Base-by-base conservation (phyloP, 1,140 invertebrate genomes). In the Conus ventricosus region DNA sequence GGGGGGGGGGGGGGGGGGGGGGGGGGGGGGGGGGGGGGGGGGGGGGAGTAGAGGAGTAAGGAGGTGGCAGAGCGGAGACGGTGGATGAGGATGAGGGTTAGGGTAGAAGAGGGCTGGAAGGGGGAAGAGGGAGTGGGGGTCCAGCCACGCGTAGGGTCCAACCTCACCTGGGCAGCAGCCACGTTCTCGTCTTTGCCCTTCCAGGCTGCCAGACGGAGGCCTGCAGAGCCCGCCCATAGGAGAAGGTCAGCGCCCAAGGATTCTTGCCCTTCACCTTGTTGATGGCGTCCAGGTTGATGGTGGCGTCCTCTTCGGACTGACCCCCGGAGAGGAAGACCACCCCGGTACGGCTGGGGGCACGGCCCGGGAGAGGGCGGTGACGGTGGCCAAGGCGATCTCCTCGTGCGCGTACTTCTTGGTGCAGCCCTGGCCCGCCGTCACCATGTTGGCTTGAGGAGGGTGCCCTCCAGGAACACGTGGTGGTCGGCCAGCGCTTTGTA, bases 381-480 rank as follows among this genome's bases (percentile, higher is more conserved):
- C 98, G 0, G 99, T 99, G 0, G 98, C 98, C 25, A 96, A 94
- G 51, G 96, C 96, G 92, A 96, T 97, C 92, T 99, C 97, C 91
- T 97, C 96, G 27, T 98, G 96, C 20, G 96, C 96, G 92, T 87
- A 87, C 91, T 97, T 97, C 87, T 96, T 97, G 8, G 93, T 0
- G 93, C 97, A 97, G 5, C 96, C 96, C 95, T 98, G 98, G 71
- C 95, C 98, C 87, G 98, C 96, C 23, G 98, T 99, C 13, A 98
- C 98, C 98, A 99, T 99, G 96, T 99, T 99, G 23, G 99, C 95
- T 99, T 99, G 86, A 99, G 96, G 6, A 99, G 96, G n/a, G 99
- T 99, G 92, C 99, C 99, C 95, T 99, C 99, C 90, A 99, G 96
- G 96, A 97, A 99, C 78, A 99, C 98, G 93, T 99, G 98, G 95